Evolutionary conservation across 2,888 invertebrate genomes (phyloP).

Genomic region (Agrochola macilenta): DNA sequence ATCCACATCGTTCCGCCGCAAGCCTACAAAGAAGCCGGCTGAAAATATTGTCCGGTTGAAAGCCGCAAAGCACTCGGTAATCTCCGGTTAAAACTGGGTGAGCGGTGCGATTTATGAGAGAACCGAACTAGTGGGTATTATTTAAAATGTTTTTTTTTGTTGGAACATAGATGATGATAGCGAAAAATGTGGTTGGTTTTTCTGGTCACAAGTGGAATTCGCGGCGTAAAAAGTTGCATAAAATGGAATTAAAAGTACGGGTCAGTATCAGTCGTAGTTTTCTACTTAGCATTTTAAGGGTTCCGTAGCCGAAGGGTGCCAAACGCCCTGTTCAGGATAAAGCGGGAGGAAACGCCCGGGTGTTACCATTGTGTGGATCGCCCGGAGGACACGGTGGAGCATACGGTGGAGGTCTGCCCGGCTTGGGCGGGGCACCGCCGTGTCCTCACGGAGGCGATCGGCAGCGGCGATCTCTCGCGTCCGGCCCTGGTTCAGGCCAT

Average conservation of each 20-base stretch:
- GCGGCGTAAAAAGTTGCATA: not conserved
- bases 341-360: too few species aligned
- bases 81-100: slow-evolving; percentile 75
- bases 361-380: too few species aligned
- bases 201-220: slow-evolving; percentile 6
- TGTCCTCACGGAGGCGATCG: too few species aligned
- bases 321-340: too few species aligned
- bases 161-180: slow-evolving; percentile 17
- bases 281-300: too few species aligned
- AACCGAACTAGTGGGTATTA: slow-evolving; percentile 43
- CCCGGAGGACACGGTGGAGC: too few species aligned
- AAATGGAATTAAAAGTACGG: not conserved
- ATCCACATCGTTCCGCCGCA: slow-evolving; percentile 17
- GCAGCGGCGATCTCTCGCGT: too few species aligned
- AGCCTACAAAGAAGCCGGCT: slow-evolving; percentile 65
- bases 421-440: too few species aligned
- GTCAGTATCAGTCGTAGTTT: too few species aligned
- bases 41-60: slow-evolving; percentile 82
- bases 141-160: slow-evolving; percentile 43
- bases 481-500: too few species aligned
- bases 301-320: too few species aligned
- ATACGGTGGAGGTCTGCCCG: too few species aligned
- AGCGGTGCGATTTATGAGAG: slow-evolving; percentile 69
- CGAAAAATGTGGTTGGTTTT: not conserved
- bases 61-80: slow-evolving; percentile 83